Evolutionary conservation across 2,888 invertebrate genomes (phyloP), one percentile per base, ranked within the genome.

Genomic region (Nesidiocoris tenuis): DNA sequence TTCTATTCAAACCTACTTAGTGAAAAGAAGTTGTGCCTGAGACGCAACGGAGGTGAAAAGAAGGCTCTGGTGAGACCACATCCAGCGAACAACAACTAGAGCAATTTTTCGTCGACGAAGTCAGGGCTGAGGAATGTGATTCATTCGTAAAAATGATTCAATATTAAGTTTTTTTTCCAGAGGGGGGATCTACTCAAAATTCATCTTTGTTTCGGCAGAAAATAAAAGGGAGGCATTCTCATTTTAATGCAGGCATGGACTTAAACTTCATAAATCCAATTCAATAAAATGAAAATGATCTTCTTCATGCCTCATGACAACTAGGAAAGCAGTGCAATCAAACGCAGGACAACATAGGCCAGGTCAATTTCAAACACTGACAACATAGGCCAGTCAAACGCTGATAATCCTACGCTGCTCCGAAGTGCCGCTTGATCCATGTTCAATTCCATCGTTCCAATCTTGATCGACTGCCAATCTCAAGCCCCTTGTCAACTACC

Each of bases 1-100:
- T 70, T 70, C 70, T 70, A 70, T 70, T 70, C 70, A 70, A 25
- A 25, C 7, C 70, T 67, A 22, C 21, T 67, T 67, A 67, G 67
- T 39, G 67, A 67, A 67, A 70, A 59, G 70, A 70, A 39, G 39
- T 39, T 39, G 39, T 39, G 39, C 39, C 39, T 12, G 12, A 12
- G 39, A 39, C 39, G 39, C 39, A 39, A 39, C 39, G 39, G 12
- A 39, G 39, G 39, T 12, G 39, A 39, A 7, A 39, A n/a, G n/a
- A n/a, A n/a, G n/a, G n/a, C n/a, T n/a, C n/a, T n/a, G n/a, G n/a
- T n/a, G n/a, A n/a, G n/a, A n/a, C n/a, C n/a, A n/a, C n/a, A n/a
- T n/a, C n/a, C n/a, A n/a, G n/a, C n/a, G n/a, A n/a, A n/a, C n/a
- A n/a, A n/a, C n/a, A n/a, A n/a, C n/a, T n/a, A n/a, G n/a, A n/a